phyloP scores from a whole-genome alignment of 1,140 invertebrate genomes.

The Megalopta genalis region DNA sequence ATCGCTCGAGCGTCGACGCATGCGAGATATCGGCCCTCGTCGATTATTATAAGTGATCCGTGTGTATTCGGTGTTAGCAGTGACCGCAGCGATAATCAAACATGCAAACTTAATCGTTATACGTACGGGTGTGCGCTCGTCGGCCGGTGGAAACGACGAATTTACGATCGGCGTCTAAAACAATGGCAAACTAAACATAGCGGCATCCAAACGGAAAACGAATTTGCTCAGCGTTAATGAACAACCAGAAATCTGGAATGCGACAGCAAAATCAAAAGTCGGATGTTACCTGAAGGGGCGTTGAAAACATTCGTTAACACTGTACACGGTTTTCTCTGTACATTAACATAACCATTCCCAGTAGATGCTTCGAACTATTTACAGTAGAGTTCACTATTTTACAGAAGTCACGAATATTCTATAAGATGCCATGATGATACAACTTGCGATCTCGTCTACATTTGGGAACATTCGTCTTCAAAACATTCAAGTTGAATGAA shows the following conservation, averaged over 20 bases:
- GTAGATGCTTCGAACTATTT: not conserved
- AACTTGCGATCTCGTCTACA: not conserved
- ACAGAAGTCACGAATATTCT: not conserved
- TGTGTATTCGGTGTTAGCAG: not conserved
- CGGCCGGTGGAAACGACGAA: slow-evolving; percentile 60
- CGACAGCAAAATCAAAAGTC: slow-evolving; percentile 62
- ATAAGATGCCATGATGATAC: not conserved
- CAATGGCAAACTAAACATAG: slow-evolving; percentile 78
- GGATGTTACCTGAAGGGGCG: slow-evolving; percentile 10
- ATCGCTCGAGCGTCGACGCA: not conserved
- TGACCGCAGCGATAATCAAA: slow-evolving; percentile 15
- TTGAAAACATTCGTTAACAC: not conserved
- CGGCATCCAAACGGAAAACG: slow-evolving; percentile 70
- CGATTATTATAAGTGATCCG: not conserved
- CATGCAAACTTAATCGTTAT: slow-evolving; percentile 65
- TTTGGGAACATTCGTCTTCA: no score
- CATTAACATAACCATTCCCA: not conserved
- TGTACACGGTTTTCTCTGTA: not conserved
- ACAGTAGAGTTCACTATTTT: not conserved
- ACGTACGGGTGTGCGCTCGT: slow-evolving; percentile 79
- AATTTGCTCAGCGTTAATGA: slow-evolving; percentile 61
- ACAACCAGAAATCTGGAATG: slow-evolving; percentile 62
- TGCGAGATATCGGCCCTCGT: not conserved
- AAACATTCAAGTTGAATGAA: no score
- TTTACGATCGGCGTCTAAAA: slow-evolving; percentile 76